Evolutionary conservation across 2,113 vertebrate species (phyloP).

Genomic region (Isichthys henryi): DNA sequence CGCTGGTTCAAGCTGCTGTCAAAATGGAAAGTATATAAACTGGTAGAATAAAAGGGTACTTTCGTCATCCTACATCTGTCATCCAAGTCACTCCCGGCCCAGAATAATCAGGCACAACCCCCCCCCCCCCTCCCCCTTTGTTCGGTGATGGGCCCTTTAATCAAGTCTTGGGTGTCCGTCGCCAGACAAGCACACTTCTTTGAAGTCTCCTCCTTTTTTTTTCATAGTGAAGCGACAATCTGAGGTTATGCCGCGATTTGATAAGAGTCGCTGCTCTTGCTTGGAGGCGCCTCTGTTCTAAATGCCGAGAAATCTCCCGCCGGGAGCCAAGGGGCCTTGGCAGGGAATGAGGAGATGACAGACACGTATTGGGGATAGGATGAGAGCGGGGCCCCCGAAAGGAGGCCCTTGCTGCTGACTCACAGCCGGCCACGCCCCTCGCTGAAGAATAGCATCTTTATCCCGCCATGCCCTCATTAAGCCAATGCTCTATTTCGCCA

Average conservation of each 20-base stretch:
- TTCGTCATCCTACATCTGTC: not conserved
- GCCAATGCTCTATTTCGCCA: not conserved
- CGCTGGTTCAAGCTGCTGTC: not conserved
- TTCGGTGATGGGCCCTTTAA: not conserved
- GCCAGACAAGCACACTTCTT: not conserved
- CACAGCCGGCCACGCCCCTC: not conserved
- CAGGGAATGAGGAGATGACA: not conserved
- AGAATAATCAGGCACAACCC: not conserved
- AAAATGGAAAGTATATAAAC: not conserved
- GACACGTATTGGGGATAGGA: not conserved
- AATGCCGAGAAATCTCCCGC: not conserved
- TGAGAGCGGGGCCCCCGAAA: not conserved
- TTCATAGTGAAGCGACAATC: not conserved
- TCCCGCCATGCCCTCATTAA: not conserved
- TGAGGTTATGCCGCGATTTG: constrained; percentile 6
- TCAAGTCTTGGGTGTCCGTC: not conserved
- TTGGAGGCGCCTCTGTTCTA: not conserved
- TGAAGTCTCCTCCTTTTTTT: not conserved
- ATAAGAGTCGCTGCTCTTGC: not conserved
- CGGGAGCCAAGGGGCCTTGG: not conserved
- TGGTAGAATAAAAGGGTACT: not conserved
- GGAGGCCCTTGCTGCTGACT: not conserved
- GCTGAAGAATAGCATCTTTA: not conserved
- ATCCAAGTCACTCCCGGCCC: not conserved
- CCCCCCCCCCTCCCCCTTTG: too few species aligned